Conservation (phyloP, 2,797 vertebrate genomes). For the Loriculus beryllinus region DNA sequence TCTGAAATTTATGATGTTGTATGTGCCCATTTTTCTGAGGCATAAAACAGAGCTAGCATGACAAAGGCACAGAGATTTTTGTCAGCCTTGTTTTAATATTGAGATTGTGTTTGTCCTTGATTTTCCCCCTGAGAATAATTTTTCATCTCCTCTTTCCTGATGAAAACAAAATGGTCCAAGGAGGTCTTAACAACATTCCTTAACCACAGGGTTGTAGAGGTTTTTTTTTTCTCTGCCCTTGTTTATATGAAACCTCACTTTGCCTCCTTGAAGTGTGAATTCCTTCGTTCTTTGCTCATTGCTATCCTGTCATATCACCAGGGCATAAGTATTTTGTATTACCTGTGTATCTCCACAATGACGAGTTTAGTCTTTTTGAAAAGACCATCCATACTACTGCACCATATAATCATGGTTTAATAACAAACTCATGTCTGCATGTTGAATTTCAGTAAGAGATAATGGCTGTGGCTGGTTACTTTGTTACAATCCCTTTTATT, state of each 20-base stretch:
- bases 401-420: background rate
- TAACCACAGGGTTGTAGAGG: background rate
- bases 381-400: background rate
- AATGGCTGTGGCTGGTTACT: background rate
- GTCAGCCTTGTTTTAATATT: constrained; percentile 28
- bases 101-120: constrained; percentile 23
- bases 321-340: background rate
- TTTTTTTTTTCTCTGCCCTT: background rate
- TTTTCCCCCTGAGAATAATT: constrained; percentile 39
- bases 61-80: constrained; percentile 21
- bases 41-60: background rate
- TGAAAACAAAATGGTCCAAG: constrained; percentile 16
- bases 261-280: background rate
- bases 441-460: background rate
- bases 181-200: background rate
- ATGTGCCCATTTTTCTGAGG: background rate
- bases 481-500: background rate
- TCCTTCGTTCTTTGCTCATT: background rate
- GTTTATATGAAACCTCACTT: background rate
- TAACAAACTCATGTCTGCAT: background rate
- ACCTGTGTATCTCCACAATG: background rate
- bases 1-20: background rate
- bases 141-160: constrained; percentile 25
- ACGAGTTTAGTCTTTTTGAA: background rate
- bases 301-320: background rate